phyloP scores from a whole-genome alignment of 2,113 vertebrate genomes.

The Vicugna pacos region DNA sequence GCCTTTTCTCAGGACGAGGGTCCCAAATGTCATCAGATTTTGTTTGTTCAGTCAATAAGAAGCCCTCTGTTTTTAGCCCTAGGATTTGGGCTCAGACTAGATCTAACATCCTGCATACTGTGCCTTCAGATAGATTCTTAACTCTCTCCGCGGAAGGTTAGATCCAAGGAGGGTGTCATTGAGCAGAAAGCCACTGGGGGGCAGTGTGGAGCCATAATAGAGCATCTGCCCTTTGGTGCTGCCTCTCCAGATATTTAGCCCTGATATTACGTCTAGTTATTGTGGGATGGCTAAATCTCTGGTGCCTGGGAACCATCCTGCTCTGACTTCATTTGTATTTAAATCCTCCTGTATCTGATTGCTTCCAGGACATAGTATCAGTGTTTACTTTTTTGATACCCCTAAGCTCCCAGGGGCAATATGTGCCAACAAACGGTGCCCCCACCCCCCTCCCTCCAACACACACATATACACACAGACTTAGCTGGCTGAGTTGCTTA shows the following conservation, averaged over 20 bases:
- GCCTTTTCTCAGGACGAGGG: not conserved
- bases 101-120: not conserved
- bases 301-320: conserved; percentile 7
- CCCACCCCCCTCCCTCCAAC: too few relatives aligned
- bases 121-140: not conserved
- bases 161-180: not conserved
- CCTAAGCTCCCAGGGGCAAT: not conserved
- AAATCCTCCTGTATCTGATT: conserved; percentile 4
- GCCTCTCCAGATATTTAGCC: not conserved
- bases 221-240: not conserved
- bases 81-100: not conserved
- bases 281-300: conserved; percentile 21
- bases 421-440: conserved; percentile 63
- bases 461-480: not conserved
- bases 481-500: not conserved
- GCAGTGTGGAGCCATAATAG: not conserved
- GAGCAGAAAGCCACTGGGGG: not conserved
- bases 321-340: conserved; percentile 62
- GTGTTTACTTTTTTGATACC: conserved; percentile 71
- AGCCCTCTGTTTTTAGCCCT: not conserved
- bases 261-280: not conserved
- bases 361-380: conserved; percentile 6
- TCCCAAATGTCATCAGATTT: not conserved
- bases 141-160: not conserved
- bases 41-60: not conserved